phyloP scores from a whole-genome alignment of 2,113 vertebrate species.

The Sander vitreus region DNA sequence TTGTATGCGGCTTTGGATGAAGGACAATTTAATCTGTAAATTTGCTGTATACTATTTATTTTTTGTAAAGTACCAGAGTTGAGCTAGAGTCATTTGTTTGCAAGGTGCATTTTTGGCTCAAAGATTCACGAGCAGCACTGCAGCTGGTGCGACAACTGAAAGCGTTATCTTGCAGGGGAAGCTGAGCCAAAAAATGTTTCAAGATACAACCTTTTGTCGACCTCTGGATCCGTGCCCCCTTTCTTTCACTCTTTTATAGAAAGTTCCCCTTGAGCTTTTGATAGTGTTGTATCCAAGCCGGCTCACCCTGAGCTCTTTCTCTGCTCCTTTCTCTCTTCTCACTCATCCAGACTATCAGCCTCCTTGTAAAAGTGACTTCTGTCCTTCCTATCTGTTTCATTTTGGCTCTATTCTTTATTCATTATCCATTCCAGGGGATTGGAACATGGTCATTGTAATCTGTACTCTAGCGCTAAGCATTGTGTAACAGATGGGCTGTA shows the following conservation, averaged over 20 bases:
- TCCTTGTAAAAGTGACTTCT: conserved; percentile 60
- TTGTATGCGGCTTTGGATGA: neutral
- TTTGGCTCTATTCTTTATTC: conserved; percentile 68
- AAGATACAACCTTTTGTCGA: conserved; percentile 52
- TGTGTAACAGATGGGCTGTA: conserved; percentile 73
- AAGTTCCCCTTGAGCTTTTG: conserved; percentile 41
- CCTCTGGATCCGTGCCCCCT: conserved; percentile 54
- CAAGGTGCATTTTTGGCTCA: conserved; percentile 34
- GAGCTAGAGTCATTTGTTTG: conserved; percentile 40
- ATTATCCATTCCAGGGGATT: conserved; percentile 62
- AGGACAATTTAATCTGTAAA: neutral
- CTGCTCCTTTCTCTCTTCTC: conserved; percentile 19
- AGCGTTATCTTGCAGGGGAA: conserved; percentile 34
- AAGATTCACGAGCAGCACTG: conserved; percentile 54
- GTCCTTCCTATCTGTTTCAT: conserved; percentile 60
- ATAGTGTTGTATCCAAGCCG: conserved; percentile 24
- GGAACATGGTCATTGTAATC: conserved; percentile 71
- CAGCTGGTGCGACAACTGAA: conserved; percentile 47
- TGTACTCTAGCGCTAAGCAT: conserved; percentile 53
- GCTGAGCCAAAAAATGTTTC: conserved; percentile 38
- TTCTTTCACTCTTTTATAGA: conserved; percentile 29
- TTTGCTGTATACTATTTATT: neutral
- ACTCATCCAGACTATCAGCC: conserved; percentile 43
- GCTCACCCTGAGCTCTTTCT: conserved; percentile 16
- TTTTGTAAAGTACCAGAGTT: neutral